Evolutionary conservation across 2,797 vertebrate genomes (phyloP).

Genomic region (Alfaro cultratus): DNA sequence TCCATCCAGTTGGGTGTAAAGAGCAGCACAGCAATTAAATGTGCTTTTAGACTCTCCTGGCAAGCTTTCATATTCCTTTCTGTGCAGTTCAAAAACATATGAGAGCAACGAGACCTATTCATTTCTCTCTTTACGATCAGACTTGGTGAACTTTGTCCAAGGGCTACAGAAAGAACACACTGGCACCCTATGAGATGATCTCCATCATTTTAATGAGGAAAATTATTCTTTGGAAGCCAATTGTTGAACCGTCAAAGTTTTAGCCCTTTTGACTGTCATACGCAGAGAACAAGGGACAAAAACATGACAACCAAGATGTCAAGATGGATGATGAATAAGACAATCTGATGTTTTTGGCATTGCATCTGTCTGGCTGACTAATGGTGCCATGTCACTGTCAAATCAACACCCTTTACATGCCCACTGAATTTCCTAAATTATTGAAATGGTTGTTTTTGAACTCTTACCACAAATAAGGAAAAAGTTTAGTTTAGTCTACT

Average conservation of each 20-base stretch:
- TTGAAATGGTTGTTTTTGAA: constrained; percentile 9
- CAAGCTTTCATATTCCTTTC: constrained; percentile 7
- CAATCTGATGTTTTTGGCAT: constrained; percentile 39
- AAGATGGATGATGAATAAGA: constrained; percentile 35
- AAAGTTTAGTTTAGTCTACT: background rate
- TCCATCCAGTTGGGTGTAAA: constrained; percentile 13
- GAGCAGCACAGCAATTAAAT: constrained; percentile 9
- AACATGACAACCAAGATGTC: constrained; percentile 25
- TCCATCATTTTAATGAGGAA: constrained; percentile 12
- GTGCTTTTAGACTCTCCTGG: constrained; percentile 19
- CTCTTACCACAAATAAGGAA: background rate
- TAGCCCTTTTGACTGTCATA: constrained; percentile 18
- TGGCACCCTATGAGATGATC: background rate
- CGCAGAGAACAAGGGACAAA: constrained; percentile 12
- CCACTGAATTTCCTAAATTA: constrained; percentile 21
- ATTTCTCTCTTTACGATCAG: background rate
- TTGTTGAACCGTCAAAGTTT: constrained; percentile 25
- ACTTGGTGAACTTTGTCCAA: constrained; percentile 1
- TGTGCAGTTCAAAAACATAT: background rate
- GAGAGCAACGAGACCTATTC: background rate
- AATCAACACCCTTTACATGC: constrained; percentile 8
- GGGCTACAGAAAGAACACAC: background rate
- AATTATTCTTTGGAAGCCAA: background rate
- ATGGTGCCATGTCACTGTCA: constrained; percentile 22
- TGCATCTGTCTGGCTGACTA: constrained; percentile 32